phyloP scores from a whole-genome alignment of 23 tunicate species.

The Trididemnum nubilum region DNA sequence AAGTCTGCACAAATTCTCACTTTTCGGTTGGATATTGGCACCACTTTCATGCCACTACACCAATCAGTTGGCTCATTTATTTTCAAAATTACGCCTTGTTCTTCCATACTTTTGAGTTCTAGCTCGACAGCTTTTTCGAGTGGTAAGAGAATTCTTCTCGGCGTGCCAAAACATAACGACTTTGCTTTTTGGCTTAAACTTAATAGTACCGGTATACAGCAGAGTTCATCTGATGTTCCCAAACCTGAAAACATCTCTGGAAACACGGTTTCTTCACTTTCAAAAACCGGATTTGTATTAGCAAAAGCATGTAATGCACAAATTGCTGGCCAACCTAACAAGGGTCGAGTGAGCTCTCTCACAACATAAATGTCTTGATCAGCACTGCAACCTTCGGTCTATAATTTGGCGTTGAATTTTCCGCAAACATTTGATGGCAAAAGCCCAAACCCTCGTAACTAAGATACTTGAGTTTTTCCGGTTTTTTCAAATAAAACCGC shows the following conservation, averaged over 20 bases:
- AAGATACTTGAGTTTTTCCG: too few relatives aligned
- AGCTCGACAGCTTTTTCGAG: slow-evolving; percentile 22
- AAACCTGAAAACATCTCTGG: slow-evolving; percentile 21
- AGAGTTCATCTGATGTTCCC: slow-evolving; percentile 9
- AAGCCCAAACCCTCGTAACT: too few relatives aligned
- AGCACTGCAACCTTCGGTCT: background rate
- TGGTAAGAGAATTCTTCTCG: slow-evolving; percentile 35
- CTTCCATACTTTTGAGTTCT: slow-evolving; percentile 32
- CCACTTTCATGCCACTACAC: slow-evolving; percentile 50
- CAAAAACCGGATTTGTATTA: too few relatives aligned
- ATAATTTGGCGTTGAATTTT: background rate
- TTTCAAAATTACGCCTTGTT: slow-evolving; percentile 30
- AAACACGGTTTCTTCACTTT: background rate
- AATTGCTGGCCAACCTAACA: too few relatives aligned
- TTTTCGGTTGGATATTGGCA: slow-evolving; percentile 35
- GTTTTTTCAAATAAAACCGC: too few relatives aligned
- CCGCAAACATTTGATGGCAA: slow-evolving; percentile 12
- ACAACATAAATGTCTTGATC: too few relatives aligned
- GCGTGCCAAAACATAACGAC: slow-evolving; percentile 40
- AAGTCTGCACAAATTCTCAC: slow-evolving; percentile 48
- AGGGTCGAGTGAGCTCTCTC: background rate
- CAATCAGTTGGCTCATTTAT: slow-evolving; percentile 37
- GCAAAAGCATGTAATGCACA: too few relatives aligned
- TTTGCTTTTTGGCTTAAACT: slow-evolving; percentile 21
- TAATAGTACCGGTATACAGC: too few relatives aligned